Evolutionary conservation across 2,888 invertebrate species (phyloP).

Genomic region (Sphaerophoria rueppellii): DNA sequence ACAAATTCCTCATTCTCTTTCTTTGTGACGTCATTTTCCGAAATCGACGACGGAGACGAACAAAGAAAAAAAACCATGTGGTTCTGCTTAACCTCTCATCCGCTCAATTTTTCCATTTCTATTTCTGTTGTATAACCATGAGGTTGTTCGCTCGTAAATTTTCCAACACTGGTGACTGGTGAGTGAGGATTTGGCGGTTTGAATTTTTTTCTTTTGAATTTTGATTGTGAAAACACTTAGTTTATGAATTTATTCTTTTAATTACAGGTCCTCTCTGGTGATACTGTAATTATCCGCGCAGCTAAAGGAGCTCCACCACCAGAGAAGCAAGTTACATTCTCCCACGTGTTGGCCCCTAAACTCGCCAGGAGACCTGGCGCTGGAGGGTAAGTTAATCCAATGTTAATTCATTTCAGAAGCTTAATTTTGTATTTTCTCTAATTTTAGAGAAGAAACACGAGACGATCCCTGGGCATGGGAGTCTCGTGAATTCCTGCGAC

Average conservation of each 20-base stretch:
- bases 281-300: conserved; percentile 95
- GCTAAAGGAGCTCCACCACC: conserved; percentile 94
- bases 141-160: conserved; percentile 10
- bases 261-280: conserved; percentile 95
- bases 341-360: conserved; percentile 96
- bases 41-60: not conserved
- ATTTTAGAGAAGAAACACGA: conserved; percentile 87
- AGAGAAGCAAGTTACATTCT: conserved; percentile 95
- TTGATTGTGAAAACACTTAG: not conserved
- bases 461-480: conserved; percentile 99
- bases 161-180: not conserved
- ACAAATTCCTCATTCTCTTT: not conserved
- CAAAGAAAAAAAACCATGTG: conserved; percentile 9
- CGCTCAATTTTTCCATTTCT: conserved; percentile 5
- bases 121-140: conserved; percentile 28
- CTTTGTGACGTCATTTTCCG: not conserved
- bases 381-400: conserved; percentile 77
- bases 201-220: not conserved
- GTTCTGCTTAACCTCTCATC: conserved; percentile 19
- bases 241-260: conserved; percentile 4
- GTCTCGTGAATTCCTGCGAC: conserved; percentile 96
- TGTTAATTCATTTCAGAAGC: not conserved
- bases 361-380: conserved; percentile 89
- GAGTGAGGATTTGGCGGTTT: not conserved
- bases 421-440: not conserved